A percentile compares a stretch with the other conserved stretches of the same genome.
Evolutionary conservation across 2,797 vertebrate genomes (phyloP).

Genomic region (Sebastolobus altivelis): DNA sequence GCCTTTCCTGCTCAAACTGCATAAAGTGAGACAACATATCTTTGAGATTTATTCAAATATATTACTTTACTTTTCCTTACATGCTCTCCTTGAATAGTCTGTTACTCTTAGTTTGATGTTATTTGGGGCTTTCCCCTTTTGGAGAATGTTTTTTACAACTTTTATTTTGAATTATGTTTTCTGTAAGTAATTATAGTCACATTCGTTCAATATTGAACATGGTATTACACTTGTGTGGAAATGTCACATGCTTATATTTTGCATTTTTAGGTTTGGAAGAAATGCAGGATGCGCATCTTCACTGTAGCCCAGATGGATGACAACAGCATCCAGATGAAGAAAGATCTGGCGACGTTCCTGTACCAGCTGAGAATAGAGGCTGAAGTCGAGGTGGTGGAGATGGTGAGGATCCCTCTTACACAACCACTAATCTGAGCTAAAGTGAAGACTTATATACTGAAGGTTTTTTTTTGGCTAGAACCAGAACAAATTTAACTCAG

Average conservation of each 20-base stretch:
- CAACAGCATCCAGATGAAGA: constrained; percentile 99
- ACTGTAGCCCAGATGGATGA: constrained; percentile 99
- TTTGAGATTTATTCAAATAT: background rate
- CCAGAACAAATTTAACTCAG: background rate
- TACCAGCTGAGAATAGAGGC: constrained; percentile 98
- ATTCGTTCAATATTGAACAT: background rate
- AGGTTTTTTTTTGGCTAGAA: background rate
- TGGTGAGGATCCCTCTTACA: constrained; percentile 84
- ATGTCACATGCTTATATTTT: background rate
- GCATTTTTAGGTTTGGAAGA: constrained; percentile 92
- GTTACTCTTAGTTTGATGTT: constrained; percentile 2
- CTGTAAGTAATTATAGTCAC: background rate
- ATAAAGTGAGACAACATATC: constrained; percentile 87
- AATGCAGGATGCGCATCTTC: constrained; percentile 98
- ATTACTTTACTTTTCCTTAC: background rate
- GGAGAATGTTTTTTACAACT: background rate
- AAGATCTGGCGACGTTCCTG: constrained; percentile 95
- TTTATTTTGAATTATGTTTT: background rate
- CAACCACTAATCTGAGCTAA: background rate
- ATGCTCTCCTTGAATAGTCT: background rate
- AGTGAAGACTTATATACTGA: background rate
- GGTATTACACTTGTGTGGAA: background rate
- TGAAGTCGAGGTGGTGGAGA: constrained; percentile 98
- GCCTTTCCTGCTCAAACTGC: constrained; percentile 97
- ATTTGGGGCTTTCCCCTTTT: background rate